Percentiles rank a stretch among this genome's conserved stretches.
Evolutionary conservation across 2,888 invertebrate species (phyloP).

Genomic region (Abscondita cerata): DNA sequence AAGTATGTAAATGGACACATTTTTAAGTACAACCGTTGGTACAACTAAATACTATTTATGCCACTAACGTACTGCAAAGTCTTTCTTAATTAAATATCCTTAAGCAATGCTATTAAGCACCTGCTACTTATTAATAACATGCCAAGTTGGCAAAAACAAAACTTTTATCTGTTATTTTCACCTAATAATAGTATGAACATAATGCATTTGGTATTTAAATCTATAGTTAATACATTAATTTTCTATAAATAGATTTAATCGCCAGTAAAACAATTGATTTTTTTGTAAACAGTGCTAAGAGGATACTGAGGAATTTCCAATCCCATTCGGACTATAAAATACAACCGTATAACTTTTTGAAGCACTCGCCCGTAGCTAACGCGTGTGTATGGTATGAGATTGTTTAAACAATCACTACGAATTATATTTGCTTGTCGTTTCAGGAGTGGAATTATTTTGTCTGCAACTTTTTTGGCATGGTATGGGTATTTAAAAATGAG

Average conservation of each 20-base stretch:
- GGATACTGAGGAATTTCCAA: conserved; percentile 46
- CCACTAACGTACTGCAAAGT: conserved; percentile 16
- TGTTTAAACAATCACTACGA: not conserved
- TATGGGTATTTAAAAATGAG: conserved; percentile 36
- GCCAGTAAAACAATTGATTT: not conserved
- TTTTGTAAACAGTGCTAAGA: conserved; percentile 44
- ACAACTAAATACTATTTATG: conserved; percentile 18
- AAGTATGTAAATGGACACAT: conserved; percentile 60
- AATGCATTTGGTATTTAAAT: conserved; percentile 29
- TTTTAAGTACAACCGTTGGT: not conserved
- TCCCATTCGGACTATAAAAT: conserved; percentile 46
- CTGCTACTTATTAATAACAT: conserved; percentile 34
- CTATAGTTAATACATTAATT: conserved; percentile 13
- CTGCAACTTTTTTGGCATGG: conserved; percentile 41
- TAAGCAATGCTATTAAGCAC: conserved; percentile 32
- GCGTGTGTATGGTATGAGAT: conserved; percentile 49
- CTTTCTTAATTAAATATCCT: conserved; percentile 32
- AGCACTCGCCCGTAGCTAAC: conserved; percentile 49
- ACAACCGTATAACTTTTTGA: conserved; percentile 48
- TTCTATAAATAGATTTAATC: not conserved
- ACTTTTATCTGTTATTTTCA: conserved; percentile 29
- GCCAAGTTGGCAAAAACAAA: conserved; percentile 34
- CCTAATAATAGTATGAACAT: conserved; percentile 31
- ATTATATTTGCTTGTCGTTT: conserved; percentile 18
- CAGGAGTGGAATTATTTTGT: conserved; percentile 42